Conservation (phyloP, 2,113 vertebrate genomes). For the Sapajus apella region DNA sequence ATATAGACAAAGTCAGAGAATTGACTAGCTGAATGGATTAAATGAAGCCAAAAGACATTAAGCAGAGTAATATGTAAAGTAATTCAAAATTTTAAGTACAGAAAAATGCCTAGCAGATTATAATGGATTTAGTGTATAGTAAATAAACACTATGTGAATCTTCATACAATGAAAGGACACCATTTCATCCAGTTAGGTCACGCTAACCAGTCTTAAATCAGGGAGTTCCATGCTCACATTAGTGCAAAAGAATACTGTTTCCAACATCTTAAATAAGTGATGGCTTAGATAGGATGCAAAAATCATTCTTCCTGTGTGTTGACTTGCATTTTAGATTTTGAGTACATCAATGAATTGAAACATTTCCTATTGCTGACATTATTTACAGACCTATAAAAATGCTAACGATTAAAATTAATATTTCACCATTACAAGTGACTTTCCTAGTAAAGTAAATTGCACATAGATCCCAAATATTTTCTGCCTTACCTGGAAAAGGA, state of each 20-base stretch:
- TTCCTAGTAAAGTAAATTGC: neutral
- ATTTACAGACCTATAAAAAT: neutral
- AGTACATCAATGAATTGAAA: no score
- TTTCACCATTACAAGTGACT: neutral
- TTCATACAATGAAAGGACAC: neutral
- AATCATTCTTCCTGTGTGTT: neutral
- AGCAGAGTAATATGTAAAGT: neutral
- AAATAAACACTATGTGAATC: neutral
- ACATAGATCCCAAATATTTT: neutral
- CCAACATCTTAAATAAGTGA: fast-evolving
- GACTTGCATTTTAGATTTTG: neutral
- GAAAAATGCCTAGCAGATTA: neutral
- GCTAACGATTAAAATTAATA: neutral
- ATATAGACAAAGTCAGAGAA: neutral
- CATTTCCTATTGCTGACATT: neutral
- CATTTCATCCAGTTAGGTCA: neutral
- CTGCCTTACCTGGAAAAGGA: no score
- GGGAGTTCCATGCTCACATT: fast-evolving
- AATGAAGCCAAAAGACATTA: neutral
- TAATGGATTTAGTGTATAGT: fast-evolving
- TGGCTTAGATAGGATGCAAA: no score
- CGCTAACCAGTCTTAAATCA: neutral
- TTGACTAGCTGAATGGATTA: no score
- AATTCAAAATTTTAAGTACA: neutral
- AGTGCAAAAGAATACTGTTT: fast-evolving